Base-by-base conservation (phyloP, 2,797 vertebrate species). In the Florisuga fusca region DNA sequence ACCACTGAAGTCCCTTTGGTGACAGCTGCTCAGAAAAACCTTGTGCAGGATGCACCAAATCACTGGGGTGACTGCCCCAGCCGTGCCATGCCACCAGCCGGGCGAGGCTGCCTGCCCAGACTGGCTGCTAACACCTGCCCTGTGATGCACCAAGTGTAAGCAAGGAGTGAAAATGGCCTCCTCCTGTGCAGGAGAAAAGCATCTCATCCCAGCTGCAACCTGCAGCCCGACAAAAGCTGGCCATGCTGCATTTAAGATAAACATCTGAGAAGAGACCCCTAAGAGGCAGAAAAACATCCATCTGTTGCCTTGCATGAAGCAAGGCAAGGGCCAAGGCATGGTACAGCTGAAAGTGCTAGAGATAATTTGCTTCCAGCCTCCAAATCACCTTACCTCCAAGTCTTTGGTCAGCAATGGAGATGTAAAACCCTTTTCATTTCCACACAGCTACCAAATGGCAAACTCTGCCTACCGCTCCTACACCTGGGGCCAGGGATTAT, bases 301-400 rank as follows among this genome's bases (percentile, higher is more conserved):
- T 15, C 73, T 7, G 31, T 36, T 25, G 12, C 0, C 1, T 6
- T n/a, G 50, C 58, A 38, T 0, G 1, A 58, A 1, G 0, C 51
- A 36, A 63, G 50, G 50, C 41, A 55, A 50, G 43, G n/a, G 64
- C 36, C 16, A 22, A 57, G 31, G 27, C n/a, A 2, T 0, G 6
- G 43, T 10, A 34, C 67, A 68, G 64, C 50, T 20, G n/a, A 27
- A 55, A 64, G 33, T 1, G 0, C 53, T 66, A 0, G 0, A 43
- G 23, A 38, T 16, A 9, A 9, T 61, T 18, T 1, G 1, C 78
- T 50, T 64, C 53, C 34, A 29, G 22, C 22, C 23, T 41, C 33
- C 6, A 7, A 19, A 12, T 22, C 45, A 31, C 21, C 34, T 69
- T 63, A 36, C 17, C 27, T 27, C 67, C 73, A n/a, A 16, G 5